phyloP scores from a whole-genome alignment of 1,140 invertebrate genomes.

The Phymorhynchus buccinoides region DNA sequence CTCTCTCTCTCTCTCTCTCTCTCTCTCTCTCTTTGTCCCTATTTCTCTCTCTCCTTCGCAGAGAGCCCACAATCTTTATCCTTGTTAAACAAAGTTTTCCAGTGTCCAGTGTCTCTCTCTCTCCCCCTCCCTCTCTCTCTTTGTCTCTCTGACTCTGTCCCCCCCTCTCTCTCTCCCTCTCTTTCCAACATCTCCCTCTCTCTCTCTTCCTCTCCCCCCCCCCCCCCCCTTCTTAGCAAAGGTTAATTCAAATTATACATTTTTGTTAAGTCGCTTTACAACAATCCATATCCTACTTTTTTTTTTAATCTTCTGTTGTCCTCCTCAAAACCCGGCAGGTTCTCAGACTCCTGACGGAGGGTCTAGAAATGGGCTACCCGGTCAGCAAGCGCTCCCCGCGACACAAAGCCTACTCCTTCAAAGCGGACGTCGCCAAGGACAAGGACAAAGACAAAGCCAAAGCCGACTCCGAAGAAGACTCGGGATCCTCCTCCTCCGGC shows the following conservation, averaged over 20 bases:
- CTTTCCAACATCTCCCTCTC: neutral
- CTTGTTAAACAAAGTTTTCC: too few species aligned
- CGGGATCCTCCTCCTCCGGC: too few species aligned
- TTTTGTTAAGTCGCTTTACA: too few species aligned
- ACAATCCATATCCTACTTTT: neutral
- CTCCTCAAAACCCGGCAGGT: constrained; percentile 38
- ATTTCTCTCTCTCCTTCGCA: too few species aligned
- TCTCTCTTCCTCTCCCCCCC: neutral
- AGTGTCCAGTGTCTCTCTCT: neutral
- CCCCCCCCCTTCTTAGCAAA: too few species aligned
- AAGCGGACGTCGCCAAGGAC: constrained; percentile 37
- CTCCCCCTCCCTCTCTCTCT: neutral
- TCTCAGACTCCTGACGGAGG: constrained; percentile 55
- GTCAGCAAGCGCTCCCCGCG: constrained; percentile 49
- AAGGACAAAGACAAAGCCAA: too few species aligned
- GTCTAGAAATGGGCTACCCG: constrained; percentile 64
- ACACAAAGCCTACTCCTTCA: constrained; percentile 41
- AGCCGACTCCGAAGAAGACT: constrained; percentile 43
- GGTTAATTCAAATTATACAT: too few species aligned
- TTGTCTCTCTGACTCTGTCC: too few species aligned
- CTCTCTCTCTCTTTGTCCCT: too few species aligned
- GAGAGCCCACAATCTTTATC: too few species aligned
- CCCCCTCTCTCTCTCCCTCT: too few species aligned
- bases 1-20: neutral
- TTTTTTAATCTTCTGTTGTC: neutral